Evolutionary conservation across 2,888 invertebrate species (phyloP), one percentile per base, ranked within the genome.

Genomic region (Eudasyphora cyanicolor): DNA sequence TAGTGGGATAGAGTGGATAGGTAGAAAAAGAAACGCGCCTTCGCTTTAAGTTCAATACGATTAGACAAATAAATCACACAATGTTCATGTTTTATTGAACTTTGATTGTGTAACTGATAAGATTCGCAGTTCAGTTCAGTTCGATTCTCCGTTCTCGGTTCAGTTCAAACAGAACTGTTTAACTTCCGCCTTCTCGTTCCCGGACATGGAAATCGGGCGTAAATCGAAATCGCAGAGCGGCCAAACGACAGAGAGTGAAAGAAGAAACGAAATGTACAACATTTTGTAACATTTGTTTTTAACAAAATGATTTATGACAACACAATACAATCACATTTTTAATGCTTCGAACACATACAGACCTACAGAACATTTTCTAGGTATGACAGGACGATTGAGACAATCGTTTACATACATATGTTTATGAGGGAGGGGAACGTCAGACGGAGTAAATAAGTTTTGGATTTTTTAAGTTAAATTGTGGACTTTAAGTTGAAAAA

Each of bases 251-350:
- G 21, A 10, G 2, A 51, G 21, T 21, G 29, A 57, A 57, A 14
- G 51, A 10, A 29, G 14, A 29, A 29, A 29, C 29, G 21, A 54
- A 54, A 54, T 54, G 51, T 54, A 80, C 82, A 75, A 71, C 75
- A 78, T 70, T 76, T 73, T 79, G 76, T 70, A 76, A 79, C 82
- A 79, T 82, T 82, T 82, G 82, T 82, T 79, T 79, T 82, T 73
- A 82, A 76, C 82, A 82, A 82, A 83, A 80, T 83, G 83, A 83
- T 83, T 83, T 83, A 83, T 83, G 83, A 77, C 79, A 83, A 75
- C 76, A 77, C 54, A 57, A 57, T 57, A 57, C 57, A 57, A 29
- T 24, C 24, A 57, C 57, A 82, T 17, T 67, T 82, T 67, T 51
- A 42, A 49, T 10, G 19, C 60, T 77, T 71, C 14, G 6, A n/a